Conservation (phyloP, 2,797 vertebrate species). For the Cossypha heuglini region DNA sequence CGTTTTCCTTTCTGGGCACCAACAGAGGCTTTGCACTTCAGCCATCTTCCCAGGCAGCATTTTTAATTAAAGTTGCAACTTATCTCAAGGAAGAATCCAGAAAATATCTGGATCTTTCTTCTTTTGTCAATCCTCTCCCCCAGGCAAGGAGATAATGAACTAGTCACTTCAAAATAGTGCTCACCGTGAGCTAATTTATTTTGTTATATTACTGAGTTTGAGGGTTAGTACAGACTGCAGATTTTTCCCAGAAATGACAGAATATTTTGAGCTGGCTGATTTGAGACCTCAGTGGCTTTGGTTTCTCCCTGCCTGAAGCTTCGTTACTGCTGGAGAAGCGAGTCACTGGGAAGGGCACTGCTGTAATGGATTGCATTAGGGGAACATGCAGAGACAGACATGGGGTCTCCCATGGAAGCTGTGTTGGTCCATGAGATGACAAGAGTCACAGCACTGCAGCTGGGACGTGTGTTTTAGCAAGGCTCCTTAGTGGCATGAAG, state of each 20-base stretch:
- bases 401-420: neutral
- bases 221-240: neutral
- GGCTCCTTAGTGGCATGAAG: neutral
- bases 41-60: neutral
- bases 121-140: neutral
- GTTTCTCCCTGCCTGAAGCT: neutral
- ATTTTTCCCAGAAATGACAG: neutral
- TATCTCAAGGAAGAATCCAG: slow-evolving; percentile 10
- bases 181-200: neutral
- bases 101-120: slow-evolving; percentile 13
- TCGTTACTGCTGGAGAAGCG: neutral
- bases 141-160: slow-evolving; percentile 21
- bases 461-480: neutral
- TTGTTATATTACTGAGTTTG: neutral
- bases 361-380: neutral
- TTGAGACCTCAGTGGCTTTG: neutral
- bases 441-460: neutral
- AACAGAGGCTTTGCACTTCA: neutral
- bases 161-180: neutral
- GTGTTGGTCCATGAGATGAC: neutral
- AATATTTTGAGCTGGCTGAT: neutral
- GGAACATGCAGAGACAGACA: fast-evolving
- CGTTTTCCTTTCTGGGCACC: neutral
- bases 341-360: neutral
- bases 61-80: slow-evolving; percentile 37